Evolutionary conservation across 2,888 invertebrate species (phyloP).

Genomic region (Cactoblastis cactorum): DNA sequence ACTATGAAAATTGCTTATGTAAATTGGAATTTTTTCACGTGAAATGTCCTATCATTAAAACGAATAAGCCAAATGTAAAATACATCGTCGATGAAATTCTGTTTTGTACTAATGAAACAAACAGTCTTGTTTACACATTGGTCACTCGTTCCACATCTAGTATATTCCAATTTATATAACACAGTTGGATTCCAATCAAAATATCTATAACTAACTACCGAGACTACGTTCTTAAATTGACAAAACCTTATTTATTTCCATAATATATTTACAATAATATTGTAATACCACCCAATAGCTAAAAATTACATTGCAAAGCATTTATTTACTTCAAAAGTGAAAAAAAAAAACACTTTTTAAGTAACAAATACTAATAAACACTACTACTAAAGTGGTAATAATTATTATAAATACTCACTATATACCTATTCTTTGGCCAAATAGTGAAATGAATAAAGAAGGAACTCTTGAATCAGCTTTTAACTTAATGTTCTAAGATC

Average conservation of each 20-base stretch:
- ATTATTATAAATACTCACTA: neutral
- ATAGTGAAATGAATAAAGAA: neutral
- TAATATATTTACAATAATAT: slow-evolving; percentile 5
- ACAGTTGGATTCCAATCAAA: slow-evolving; percentile 20
- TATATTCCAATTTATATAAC: slow-evolving; percentile 18
- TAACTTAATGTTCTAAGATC: neutral
- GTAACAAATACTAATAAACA: neutral
- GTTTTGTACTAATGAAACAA: slow-evolving; percentile 67
- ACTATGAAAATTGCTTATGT: too few relatives aligned
- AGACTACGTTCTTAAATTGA: neutral
- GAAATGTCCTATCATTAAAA: neutral
- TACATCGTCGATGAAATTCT: slow-evolving; percentile 12
- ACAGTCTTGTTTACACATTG: slow-evolving; percentile 73
- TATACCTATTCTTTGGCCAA: slow-evolving; percentile 2
- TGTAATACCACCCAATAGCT: neutral
- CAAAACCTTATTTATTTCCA: neutral
- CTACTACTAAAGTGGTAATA: neutral
- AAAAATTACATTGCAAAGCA: neutral
- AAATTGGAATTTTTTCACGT: too few relatives aligned
- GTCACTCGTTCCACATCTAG: slow-evolving; percentile 55
- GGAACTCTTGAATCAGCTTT: neutral
- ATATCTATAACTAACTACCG: neutral
- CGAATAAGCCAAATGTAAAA: neutral
- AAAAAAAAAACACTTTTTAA: neutral
- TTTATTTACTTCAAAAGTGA: neutral